These are phyloP conservation scores for Sebastes taczanowskii DNA, from an alignment of 2,797 vertebrate species.

Conservation along the genomic window DNA sequence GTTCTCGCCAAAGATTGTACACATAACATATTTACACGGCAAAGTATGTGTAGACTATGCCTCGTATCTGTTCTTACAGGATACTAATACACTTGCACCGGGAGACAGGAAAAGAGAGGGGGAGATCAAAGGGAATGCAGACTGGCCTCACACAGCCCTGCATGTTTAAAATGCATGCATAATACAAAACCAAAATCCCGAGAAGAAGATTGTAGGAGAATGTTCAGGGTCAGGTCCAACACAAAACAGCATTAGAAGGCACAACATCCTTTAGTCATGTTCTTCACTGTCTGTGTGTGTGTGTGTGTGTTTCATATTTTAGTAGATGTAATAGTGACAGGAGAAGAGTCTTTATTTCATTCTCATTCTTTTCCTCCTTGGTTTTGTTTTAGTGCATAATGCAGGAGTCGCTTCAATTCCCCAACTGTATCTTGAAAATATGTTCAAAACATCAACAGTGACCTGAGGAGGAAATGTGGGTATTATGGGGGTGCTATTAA, in stretches of 20 bases:
- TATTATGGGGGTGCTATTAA: not conserved
- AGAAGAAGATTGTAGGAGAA: conserved; percentile 39
- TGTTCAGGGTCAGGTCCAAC: conserved; percentile 49
- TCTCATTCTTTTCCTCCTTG: not conserved
- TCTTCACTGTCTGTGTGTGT: not conserved
- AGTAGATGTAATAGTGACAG: not conserved
- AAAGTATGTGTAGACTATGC: not conserved
- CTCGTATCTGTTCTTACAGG: conserved; percentile 7
- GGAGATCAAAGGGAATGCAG: conserved; percentile 58
- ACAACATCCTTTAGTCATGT: conserved; percentile 19
- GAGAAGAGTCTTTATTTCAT: not conserved
- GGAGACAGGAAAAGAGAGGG: conserved; percentile 20
- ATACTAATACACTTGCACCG: conserved; percentile 21
- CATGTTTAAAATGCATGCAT: conserved; percentile 60
- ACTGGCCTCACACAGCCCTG: conserved; percentile 32
- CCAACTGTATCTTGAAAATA: not conserved
- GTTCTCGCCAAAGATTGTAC: not conserved
- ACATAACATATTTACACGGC: conserved; percentile 10
- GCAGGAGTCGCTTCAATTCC: not conserved
- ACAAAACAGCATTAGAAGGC: conserved; percentile 32
- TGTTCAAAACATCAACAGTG: not conserved
- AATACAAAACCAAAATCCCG: conserved; percentile 42
- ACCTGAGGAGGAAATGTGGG: not conserved
- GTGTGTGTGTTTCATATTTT: not conserved
- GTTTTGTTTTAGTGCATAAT: conserved; percentile 1